Evolutionary conservation across 64 coral and sea anemone species (phyloP), one percentile per base, ranked within the genome.

Genomic region (Stichodactyla mertensii): DNA sequence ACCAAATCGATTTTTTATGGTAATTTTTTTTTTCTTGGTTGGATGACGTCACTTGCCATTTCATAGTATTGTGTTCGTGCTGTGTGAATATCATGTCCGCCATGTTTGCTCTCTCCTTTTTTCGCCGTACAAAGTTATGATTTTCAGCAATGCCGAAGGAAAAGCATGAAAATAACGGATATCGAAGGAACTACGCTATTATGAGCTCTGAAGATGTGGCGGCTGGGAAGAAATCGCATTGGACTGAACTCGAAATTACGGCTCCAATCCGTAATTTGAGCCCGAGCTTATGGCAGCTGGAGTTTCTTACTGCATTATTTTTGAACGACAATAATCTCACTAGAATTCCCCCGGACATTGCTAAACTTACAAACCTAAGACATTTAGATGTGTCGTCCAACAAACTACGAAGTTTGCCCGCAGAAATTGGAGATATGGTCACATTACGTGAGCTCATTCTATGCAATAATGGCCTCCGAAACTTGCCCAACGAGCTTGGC

Each of bases 341-440:
- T 20, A 94, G 87, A 64, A 99, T 99, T 82, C 97, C 97, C 54
- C 87, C 97, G 71, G 97, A 99, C 55, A 95, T 99, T 66, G 88
- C 87, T 51, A 99, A 55, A 79, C 93, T 99, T 83, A 89, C 92
- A 71, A 86, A 90, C 51, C 83, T 99, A 86, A 94, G 91, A 80
- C 90, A 95, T 77, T 69, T 99, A 64, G 97, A 99, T 95, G 82
- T 99, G 14, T 99, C 97, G 20, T 95, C 86, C 78, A 99, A 99
- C 80, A 99, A 99, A 95, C 86, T 99, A 36, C 91, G 97, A 93
- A 95, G 87, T 89, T 94, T 99, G 93, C 97, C 97, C 19, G 91
- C 89, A 56, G 97, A 99, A 99, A 94, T 99, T 57, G 97, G 97
- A 86, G 97, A 99, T 95, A 90, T 99, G 89, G 92, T 99, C 97